Conservation (phyloP, 53 echinoderm and acorn worm genomes). For the Stichopus horrens region DNA sequence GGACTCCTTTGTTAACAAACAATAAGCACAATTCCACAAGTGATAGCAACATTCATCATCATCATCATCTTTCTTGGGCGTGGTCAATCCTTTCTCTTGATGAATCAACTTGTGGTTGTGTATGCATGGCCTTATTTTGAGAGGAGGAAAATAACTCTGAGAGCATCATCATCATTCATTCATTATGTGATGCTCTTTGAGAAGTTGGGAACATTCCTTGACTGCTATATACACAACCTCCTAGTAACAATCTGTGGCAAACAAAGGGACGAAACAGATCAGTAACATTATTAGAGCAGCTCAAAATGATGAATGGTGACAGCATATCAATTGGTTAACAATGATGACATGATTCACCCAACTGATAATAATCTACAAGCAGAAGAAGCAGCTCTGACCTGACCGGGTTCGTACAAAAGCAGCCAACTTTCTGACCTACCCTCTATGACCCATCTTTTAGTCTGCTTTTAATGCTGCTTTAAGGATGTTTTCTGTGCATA, state of each 20-base stretch:
- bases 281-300: background rate
- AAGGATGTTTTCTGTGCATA: too few relatives aligned
- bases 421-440: background rate
- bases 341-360: conserved; percentile 6
- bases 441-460: too few relatives aligned
- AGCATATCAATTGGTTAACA: conserved; percentile 14
- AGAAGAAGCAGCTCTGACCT: background rate
- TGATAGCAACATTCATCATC: too few relatives aligned
- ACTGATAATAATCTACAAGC: background rate
- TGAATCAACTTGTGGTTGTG: conserved; percentile 1
- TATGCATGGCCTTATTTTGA: background rate
- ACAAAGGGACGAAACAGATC: conserved; percentile 31
- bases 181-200: background rate
- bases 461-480: too few relatives aligned
- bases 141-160: background rate
- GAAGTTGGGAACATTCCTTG: background rate
- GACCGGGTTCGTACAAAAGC: background rate
- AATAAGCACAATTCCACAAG: too few relatives aligned
- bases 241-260: conserved; percentile 35
- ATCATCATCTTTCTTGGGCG: background rate
- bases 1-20: background rate
- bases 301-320: background rate
- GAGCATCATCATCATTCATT: background rate
- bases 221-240: conserved; percentile 36
- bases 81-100: background rate